Conservation (phyloP, 2,888 invertebrate species). For the Unio delphinus region DNA sequence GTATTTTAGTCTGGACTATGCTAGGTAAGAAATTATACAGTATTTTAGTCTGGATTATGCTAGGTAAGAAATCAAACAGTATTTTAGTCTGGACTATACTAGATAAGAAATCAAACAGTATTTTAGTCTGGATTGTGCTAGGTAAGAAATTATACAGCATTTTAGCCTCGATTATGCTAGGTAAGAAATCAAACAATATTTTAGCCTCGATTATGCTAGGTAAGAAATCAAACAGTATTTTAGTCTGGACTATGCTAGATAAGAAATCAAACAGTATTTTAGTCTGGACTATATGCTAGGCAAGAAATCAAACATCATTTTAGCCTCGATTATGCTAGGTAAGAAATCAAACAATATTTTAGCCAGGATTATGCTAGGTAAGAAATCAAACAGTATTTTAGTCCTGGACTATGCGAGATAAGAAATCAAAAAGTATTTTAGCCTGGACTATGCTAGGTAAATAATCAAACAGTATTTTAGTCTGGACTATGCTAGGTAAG, state of each 20-base stretch:
- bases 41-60: conserved; percentile 70
- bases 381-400: conserved; percentile 33
- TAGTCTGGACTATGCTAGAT: conserved; percentile 71
- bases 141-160: conserved; percentile 65
- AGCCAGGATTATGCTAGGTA: conserved; percentile 71
- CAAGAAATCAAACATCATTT: conserved; percentile 60
- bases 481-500: conserved; percentile 71
- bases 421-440: conserved; percentile 60
- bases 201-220: conserved; percentile 71
- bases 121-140: conserved; percentile 70
- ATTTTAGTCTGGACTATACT: conserved; percentile 71
- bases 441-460: conserved; percentile 71
- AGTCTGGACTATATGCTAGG: conserved; percentile 71
- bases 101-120: conserved; percentile 63
- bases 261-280: conserved; percentile 61
- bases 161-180: conserved; percentile 70
- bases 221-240: conserved; percentile 61
- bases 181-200: conserved; percentile 63
- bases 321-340: conserved; percentile 71
- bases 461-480: conserved; percentile 64
- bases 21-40: conserved; percentile 65
- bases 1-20: conserved; percentile 70
- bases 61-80: conserved; percentile 64
- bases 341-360: conserved; percentile 61
- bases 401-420: conserved; percentile 71